Evolutionary conservation across 2,797 vertebrate genomes (phyloP), one percentile per base, ranked within the genome.

Genomic region (Chlorospingus flavigularis): DNA sequence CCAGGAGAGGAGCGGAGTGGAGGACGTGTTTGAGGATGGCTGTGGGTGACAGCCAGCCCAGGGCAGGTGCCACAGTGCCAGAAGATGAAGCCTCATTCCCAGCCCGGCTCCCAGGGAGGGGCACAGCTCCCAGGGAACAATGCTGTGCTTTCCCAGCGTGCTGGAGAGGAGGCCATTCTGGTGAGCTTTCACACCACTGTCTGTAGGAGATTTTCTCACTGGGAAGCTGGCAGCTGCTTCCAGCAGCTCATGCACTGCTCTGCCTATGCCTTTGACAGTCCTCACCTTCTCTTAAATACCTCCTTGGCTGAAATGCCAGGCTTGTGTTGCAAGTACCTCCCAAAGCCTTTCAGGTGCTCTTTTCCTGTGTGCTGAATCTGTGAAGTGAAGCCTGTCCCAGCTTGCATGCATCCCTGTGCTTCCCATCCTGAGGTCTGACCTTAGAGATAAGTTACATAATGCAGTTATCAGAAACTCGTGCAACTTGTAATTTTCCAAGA

Each of bases 1-100:
- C 45, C 48, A 60, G 1, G 8, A 39, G 40, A 60, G 0, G 6
- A 55, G 37, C 48, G 14, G 20, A 45, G n/a, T 1, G 33, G 45
- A 68, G 55, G 60, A 39, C 0, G 0, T 0, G 1, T 31, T 39
- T 58, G 85, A 76, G 43, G 54, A 17, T 0, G 6, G 53, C 40
- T 7, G 20, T n/a, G 30, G 37, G 40, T 65, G 60, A 87, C 48
- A 50, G 54, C 33, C 54, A 70, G 30, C 85, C 42, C 3, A 5
- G 28, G 45, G 76, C 54, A 84, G 88, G 40, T 25, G 65, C 17
- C 2, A 3, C 37, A 3, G 30, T 20, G 47, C 48, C 85, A 86
- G 51, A 13, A 67, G 62, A 57, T 8, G 15, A 35, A 61, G 37
- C 15, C 20, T 63, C 74, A 33, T 5, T 70, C 21, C 33, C 71